These are phyloP conservation scores for Tetranychus truncatus DNA, from an alignment of 2,888 invertebrate species.

Conservation along the genomic window DNA sequence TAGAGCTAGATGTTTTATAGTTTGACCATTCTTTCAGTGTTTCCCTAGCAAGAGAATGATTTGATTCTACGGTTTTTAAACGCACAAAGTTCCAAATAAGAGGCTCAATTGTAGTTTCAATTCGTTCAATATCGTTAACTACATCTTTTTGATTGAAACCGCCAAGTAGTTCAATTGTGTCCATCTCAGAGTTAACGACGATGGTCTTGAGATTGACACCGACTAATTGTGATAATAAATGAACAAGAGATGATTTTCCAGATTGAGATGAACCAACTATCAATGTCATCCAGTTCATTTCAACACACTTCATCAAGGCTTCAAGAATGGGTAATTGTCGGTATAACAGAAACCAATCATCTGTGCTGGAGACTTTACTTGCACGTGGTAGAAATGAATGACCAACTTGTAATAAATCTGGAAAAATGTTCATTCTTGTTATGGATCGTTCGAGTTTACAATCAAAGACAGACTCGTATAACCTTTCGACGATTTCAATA, in stretches of 20 bases:
- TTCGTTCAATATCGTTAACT: constrained; percentile 8
- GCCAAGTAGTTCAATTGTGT: constrained; percentile 80
- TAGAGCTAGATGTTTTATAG: background rate
- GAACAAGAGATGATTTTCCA: constrained; percentile 61
- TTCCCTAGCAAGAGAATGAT: background rate
- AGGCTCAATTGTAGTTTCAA: constrained; percentile 12
- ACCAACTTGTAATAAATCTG: constrained; percentile 28
- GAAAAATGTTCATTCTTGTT: constrained; percentile 29
- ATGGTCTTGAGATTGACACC: constrained; percentile 55
- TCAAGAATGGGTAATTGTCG: constrained; percentile 43
- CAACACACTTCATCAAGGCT: constrained; percentile 62
- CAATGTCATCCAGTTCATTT: constrained; percentile 80
- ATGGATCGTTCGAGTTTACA: background rate
- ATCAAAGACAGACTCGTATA: constrained; percentile 35
- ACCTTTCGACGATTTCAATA: constrained; percentile 45
- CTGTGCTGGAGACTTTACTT: background rate
- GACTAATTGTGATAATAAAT: constrained; percentile 52
- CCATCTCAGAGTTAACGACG: constrained; percentile 74
- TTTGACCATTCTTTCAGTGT: constrained; percentile 11
- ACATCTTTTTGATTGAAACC: constrained; percentile 79
- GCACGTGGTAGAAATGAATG: background rate
- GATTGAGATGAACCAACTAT: constrained; percentile 56
- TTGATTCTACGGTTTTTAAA: background rate
- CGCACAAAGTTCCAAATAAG: background rate
- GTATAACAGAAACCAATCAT: background rate